Percentiles rank a stretch among this genome's conserved stretches.
phyloP scores from a whole-genome alignment of 2,113 vertebrate species.

The Elaphurus davidianus region DNA sequence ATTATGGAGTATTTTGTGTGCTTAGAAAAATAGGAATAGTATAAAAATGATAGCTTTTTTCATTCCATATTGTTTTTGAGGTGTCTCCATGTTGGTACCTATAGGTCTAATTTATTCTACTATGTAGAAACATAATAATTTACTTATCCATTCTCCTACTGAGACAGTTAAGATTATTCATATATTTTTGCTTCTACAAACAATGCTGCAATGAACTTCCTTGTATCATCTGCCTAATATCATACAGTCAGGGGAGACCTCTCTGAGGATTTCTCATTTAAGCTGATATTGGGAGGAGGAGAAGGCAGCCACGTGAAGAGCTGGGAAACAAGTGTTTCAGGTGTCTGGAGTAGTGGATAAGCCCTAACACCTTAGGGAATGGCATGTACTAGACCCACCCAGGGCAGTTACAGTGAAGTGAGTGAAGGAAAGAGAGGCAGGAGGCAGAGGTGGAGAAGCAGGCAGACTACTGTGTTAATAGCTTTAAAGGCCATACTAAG shows the following conservation, averaged over 20 bases:
- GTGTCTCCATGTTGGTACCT: background rate
- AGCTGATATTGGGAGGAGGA: background rate
- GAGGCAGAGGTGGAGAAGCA: background rate
- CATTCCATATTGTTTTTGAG: background rate
- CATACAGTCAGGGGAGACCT: background rate
- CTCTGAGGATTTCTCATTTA: background rate
- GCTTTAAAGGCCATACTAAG: background rate
- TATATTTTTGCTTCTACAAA: background rate
- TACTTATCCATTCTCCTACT: background rate
- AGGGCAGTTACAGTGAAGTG: background rate
- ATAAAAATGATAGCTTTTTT: background rate
- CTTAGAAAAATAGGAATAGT: constrained; percentile 12
- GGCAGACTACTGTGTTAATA: background rate
- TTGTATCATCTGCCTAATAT: background rate
- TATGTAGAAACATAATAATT: background rate
- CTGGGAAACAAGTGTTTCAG: background rate
- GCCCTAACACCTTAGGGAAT: background rate
- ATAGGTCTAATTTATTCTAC: background rate
- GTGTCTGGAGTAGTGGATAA: background rate
- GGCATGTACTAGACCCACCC: background rate
- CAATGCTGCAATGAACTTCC: background rate
- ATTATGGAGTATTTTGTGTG: background rate
- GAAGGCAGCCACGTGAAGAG: background rate
- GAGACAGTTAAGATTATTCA: background rate
- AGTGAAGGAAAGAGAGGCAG: background rate